Base-by-base conservation (phyloP, 2,797 vertebrate species). In the Poecilia picta region DNA sequence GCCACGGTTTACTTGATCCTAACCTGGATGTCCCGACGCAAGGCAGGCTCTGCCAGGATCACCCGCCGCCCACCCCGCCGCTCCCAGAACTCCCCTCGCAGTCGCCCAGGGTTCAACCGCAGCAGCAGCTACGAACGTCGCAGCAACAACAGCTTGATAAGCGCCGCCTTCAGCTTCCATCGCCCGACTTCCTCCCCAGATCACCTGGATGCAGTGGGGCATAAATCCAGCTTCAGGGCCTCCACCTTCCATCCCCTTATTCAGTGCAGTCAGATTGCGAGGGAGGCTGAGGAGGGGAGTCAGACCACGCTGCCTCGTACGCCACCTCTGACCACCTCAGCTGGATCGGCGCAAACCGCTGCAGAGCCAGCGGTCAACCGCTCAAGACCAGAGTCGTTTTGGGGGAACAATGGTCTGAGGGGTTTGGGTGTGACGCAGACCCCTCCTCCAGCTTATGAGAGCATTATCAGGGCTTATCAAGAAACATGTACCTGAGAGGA, bases 201-300 rank as follows among this genome's bases (percentile, higher is more conserved):
- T 71, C 96, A 96, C 76, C 91, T 95, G 1, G 97, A 98, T 79
- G 96, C 96, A 4, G 95, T 97, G 62, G 97, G 96, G 16, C 96
- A 97, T 78, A 99, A 99, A 91, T 95, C 97, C 68, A 98, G 97
- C 89, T 99, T 99, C 93, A 94, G 97, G 2, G 97, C 97, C 0
- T 99, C 98, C 5, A 99, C 98, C 16, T 99, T 99, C 92, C 98
- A 99, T 83, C 98, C 98, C 1, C 97, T 99, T 8, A 92, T 98
- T 73, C 98, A 99, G 81, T 97, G 97, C 59, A 97, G 97, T 79
- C 97, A 97, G 13, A 96, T 98, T 1, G 96, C 97, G 0, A 96
- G 97, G 46, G 97, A 99, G 83, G 97, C 95, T 0, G 98, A 98
- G 81, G 95, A 95, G 45, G 95, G 95, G 8, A 97, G 97, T 82